Percentiles rank a stretch among this genome's conserved stretches.
phyloP scores from a whole-genome alignment of 2,888 invertebrate genomes.

The Netelia melanura region DNA sequence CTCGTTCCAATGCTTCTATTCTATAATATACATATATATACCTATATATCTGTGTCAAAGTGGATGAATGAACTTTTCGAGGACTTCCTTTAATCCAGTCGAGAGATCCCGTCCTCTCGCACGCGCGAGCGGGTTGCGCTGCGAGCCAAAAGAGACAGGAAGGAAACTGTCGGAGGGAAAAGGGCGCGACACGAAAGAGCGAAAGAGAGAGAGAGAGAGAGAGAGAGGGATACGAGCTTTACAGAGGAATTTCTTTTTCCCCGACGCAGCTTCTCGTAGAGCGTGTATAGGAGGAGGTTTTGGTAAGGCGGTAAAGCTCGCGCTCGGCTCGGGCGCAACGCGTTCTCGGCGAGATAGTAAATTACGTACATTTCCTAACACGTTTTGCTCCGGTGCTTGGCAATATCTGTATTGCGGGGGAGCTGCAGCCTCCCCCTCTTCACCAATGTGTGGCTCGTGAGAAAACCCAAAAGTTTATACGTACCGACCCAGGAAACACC shows the following conservation, averaged over 20 bases:
- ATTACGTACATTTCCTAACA: conserved; percentile 54
- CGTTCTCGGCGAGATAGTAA: conserved; percentile 30
- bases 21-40: background rate
- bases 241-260: conserved; percentile 32
- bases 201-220: background rate
- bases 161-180: conserved; percentile 27
- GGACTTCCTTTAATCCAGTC: conserved; percentile 59
- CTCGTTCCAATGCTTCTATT: conserved; percentile 6
- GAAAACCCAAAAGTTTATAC: conserved; percentile 8
- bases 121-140: background rate
- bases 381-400: conserved; percentile 10
- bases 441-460: background rate
- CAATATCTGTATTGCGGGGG: conserved; percentile 21
- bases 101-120: conserved; percentile 32
- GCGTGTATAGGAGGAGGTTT: background rate
- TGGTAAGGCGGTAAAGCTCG: conserved; percentile 2
- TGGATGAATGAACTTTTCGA: conserved; percentile 60
- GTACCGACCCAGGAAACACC: conserved; percentile 18
- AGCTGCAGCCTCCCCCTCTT: background rate
- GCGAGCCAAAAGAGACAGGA: conserved; percentile 4
- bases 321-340: conserved; percentile 33
- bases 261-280: conserved; percentile 1
- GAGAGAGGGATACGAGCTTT: conserved; percentile 15
- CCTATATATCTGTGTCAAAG: conserved; percentile 43
- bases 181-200: background rate